Conservation (phyloP, 2,888 invertebrate genomes). For the Steinernema carpocapsae region DNA sequence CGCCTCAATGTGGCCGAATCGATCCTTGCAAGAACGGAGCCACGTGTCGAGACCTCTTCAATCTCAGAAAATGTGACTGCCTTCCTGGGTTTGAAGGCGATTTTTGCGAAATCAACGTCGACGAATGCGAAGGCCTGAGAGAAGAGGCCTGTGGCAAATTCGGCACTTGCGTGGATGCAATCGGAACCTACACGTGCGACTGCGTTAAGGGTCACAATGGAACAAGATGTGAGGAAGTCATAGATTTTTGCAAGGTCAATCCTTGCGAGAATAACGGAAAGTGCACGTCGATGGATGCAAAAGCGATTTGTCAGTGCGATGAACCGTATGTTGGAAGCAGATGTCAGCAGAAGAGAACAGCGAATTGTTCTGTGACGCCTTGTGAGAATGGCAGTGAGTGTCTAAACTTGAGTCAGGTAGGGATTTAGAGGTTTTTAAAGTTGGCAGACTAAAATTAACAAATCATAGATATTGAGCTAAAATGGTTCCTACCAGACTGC, state of each 20-base stretch:
- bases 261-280: slow-evolving; percentile 53
- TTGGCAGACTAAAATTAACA: no score
- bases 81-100: slow-evolving; percentile 48
- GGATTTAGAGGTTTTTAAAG: not conserved
- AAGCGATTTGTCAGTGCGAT: slow-evolving; percentile 30
- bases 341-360: slow-evolving; percentile 27
- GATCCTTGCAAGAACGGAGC: slow-evolving; percentile 51
- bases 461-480: no score
- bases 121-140: slow-evolving; percentile 43
- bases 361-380: slow-evolving; percentile 28
- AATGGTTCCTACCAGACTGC: no score
- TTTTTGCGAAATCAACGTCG: slow-evolving; percentile 47
- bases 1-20: slow-evolving; percentile 42
- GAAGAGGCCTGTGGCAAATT: slow-evolving; percentile 36
- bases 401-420: not conserved
- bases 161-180: slow-evolving; percentile 45
- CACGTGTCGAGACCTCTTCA: slow-evolving; percentile 48
- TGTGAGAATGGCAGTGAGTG: slow-evolving; percentile 49
- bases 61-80: slow-evolving; percentile 45
- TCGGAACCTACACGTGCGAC: slow-evolving; percentile 38
- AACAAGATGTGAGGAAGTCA: slow-evolving; percentile 52
- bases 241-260: slow-evolving; percentile 52
- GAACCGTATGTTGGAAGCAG: slow-evolving; percentile 36
- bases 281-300: slow-evolving; percentile 41
- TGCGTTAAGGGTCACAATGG: slow-evolving; percentile 56